These are phyloP conservation scores for Dynastes tityus DNA, from an alignment of 2,888 invertebrate genomes.

Conservation along the genomic window DNA sequence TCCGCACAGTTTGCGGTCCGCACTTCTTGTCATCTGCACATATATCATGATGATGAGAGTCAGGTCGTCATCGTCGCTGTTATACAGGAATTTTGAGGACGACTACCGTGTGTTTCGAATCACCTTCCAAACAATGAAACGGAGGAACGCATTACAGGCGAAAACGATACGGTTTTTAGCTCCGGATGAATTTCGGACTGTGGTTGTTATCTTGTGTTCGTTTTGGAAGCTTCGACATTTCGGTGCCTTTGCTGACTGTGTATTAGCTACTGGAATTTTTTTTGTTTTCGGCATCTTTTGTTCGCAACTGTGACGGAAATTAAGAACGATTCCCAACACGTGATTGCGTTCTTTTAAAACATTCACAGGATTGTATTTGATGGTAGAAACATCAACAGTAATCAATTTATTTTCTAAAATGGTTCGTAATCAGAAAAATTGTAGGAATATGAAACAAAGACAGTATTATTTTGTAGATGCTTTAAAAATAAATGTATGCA, in stretches of 20 bases:
- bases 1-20: slow-evolving; percentile 4
- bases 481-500: too few species aligned
- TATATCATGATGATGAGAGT: slow-evolving; percentile 1
- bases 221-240: neutral
- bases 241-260: neutral
- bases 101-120: slow-evolving; percentile 3
- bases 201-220: neutral
- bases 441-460: too few species aligned
- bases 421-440: too few species aligned
- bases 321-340: too few species aligned
- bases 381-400: too few species aligned
- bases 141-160: neutral
- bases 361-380: too few species aligned
- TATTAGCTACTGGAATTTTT: slow-evolving; percentile 2
- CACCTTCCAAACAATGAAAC: neutral
- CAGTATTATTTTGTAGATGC: too few species aligned
- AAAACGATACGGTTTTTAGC: slow-evolving; percentile 11
- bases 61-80: too few species aligned
- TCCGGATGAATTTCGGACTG: neutral
- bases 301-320: neutral
- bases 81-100: too few species aligned
- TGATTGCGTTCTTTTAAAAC: too few species aligned
- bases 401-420: too few species aligned
- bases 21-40: slow-evolving; percentile 6
- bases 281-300: slow-evolving; percentile 8